Conservation (phyloP, 2,888 invertebrate genomes). For the Andrena hattorfiana region DNA sequence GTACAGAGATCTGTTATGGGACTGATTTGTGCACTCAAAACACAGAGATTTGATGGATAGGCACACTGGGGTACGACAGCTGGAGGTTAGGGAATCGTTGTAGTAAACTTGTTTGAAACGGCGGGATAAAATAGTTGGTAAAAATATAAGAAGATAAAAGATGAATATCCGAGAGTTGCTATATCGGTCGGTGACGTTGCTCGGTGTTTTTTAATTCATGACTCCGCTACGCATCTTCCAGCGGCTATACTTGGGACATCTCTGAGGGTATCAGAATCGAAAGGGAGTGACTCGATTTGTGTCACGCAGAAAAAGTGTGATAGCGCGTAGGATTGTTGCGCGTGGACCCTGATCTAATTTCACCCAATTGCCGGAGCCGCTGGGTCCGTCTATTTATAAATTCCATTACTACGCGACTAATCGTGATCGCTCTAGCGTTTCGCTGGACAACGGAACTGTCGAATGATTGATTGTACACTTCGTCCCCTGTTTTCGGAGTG, state of each 20-base stretch:
- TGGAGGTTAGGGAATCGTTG: too few species aligned
- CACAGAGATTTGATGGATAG: background rate
- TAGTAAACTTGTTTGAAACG: too few species aligned
- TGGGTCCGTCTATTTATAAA: conserved; percentile 55
- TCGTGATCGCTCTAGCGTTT: conserved; percentile 27
- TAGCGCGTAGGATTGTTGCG: conserved; percentile 27
- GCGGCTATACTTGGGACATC: too few species aligned
- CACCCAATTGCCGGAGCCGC: conserved; percentile 50
- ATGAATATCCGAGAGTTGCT: too few species aligned
- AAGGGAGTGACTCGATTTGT: background rate
- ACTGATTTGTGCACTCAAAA: too few species aligned
- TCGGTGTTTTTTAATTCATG: too few species aligned
- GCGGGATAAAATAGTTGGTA: too few species aligned
- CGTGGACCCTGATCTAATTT: conserved; percentile 53
- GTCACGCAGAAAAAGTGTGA: conserved; percentile 16
- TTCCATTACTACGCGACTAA: conserved; percentile 40
- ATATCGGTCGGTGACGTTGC: too few species aligned
- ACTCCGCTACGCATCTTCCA: too few species aligned
- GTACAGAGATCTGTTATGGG: background rate
- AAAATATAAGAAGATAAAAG: too few species aligned
- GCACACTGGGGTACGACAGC: too few species aligned
- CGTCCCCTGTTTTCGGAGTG: background rate
- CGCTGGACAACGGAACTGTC: conserved; percentile 6
- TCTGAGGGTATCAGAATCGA: too few species aligned
- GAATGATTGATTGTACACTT: conserved; percentile 2